Evolutionary conservation across 2,113 vertebrate species (phyloP).

Genomic region (Propithecus coquereli): DNA sequence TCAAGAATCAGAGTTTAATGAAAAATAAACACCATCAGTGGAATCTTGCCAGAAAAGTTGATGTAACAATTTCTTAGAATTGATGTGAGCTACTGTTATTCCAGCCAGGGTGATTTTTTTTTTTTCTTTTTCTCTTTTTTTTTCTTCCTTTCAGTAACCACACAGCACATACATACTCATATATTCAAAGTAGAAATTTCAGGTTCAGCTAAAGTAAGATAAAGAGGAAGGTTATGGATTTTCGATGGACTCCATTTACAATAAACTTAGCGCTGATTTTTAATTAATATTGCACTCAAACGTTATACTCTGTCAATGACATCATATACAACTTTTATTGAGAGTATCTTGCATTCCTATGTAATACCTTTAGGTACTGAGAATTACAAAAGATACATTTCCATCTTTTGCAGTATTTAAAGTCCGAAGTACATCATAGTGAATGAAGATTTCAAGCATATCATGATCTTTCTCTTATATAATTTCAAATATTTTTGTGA

Average conservation of each 20-base stretch:
- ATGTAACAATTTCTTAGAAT: slow-evolving; percentile 45
- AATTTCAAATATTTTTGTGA: background rate
- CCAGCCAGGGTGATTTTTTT: slow-evolving; percentile 37
- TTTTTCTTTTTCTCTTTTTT: background rate
- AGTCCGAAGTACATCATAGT: background rate
- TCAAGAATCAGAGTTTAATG: slow-evolving; percentile 62
- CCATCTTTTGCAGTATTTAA: background rate
- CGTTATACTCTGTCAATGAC: background rate
- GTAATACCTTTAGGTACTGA: background rate
- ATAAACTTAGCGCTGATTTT: background rate
- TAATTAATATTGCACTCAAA: background rate
- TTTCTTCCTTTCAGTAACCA: background rate
- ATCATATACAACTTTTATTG: background rate
- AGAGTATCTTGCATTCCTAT: background rate
- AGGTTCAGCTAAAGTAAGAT: background rate
- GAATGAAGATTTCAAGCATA: background rate
- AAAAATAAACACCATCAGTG: slow-evolving; percentile 51
- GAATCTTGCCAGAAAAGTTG: background rate
- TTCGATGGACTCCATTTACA: background rate
- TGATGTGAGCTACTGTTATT: background rate
- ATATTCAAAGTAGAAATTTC: background rate
- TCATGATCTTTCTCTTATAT: background rate
- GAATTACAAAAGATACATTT: background rate
- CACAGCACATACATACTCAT: background rate
- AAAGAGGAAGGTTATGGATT: background rate